Conservation (phyloP, 2,797 vertebrate species). For the Aplochiton taeniatus region DNA sequence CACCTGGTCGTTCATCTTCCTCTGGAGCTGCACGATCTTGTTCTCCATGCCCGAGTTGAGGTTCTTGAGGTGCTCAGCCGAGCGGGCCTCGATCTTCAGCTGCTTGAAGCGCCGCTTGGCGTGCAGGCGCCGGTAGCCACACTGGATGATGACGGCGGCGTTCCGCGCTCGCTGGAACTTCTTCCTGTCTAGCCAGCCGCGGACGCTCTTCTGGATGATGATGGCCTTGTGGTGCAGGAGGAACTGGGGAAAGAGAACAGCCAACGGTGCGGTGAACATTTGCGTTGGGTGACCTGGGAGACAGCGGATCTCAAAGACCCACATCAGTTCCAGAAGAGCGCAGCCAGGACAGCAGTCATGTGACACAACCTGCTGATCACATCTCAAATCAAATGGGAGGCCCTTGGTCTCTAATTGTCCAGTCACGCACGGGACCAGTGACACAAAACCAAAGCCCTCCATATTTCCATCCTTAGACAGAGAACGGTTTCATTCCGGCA, state of each 20-base stretch:
- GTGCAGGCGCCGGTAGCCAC: conserved; percentile 78
- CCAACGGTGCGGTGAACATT: neutral
- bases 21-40: conserved; percentile 94
- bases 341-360: neutral
- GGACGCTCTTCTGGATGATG: conserved; percentile 83
- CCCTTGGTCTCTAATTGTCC: conserved; percentile 8
- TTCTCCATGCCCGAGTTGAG: conserved; percentile 97
- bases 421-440: neutral
- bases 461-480: neutral
- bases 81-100: conserved; percentile 89
- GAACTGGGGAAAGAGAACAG: conserved; percentile 68
- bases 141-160: conserved; percentile 86
- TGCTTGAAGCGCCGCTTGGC: conserved; percentile 81
- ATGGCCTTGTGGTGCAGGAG: conserved; percentile 87
- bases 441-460: neutral
- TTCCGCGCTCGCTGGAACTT: conserved; percentile 62
- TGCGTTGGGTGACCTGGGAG: neutral
- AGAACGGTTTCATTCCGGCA: neutral
- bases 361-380: conserved; percentile 1
- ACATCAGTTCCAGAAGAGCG: neutral
- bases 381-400: conserved; percentile 11
- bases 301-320: conserved; percentile 14
- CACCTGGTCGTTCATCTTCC: conserved; percentile 95
- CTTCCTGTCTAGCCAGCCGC: conserved; percentile 83
- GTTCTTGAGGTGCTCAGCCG: conserved; percentile 85